phyloP scores from a whole-genome alignment of 2,888 invertebrate genomes.

The Anagyrus pseudococci region DNA sequence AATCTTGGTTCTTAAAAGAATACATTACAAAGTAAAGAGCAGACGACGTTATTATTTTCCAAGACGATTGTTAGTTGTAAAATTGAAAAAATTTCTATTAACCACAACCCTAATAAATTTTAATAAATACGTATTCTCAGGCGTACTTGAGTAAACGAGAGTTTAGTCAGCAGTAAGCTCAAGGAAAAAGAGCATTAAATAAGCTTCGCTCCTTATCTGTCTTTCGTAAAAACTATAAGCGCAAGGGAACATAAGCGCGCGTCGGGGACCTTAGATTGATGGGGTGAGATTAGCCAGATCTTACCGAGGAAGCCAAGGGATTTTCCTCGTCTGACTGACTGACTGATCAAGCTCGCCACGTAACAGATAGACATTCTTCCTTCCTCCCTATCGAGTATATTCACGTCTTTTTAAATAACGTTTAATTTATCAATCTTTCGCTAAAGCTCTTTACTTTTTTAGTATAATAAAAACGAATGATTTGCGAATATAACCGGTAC shows the following conservation, averaged over 20 bases:
- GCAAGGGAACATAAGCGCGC: constrained; percentile 41
- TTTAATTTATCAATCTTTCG: too few relatives aligned
- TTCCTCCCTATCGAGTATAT: constrained; percentile 21
- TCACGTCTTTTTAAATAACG: too few relatives aligned
- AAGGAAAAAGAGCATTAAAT: constrained; percentile 36
- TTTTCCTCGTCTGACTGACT: constrained; percentile 41
- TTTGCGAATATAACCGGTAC: too few relatives aligned
- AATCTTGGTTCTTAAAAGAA: too few relatives aligned
- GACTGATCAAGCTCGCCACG: constrained; percentile 43
- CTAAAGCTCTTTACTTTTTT: too few relatives aligned
- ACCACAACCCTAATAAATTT: too few relatives aligned
- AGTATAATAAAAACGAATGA: too few relatives aligned
- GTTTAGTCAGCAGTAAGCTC: constrained; percentile 14
- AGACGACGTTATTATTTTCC: too few relatives aligned
- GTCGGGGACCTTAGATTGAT: constrained; percentile 56
- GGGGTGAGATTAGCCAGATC: constrained; percentile 54
- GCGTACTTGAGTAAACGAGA: constrained; percentile 7
- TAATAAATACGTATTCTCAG: too few relatives aligned
- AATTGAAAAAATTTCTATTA: too few relatives aligned
- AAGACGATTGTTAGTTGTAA: too few relatives aligned
- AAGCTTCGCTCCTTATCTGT: constrained; percentile 38
- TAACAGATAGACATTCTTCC: constrained; percentile 9
- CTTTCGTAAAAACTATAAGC: constrained; percentile 41
- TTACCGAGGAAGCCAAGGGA: constrained; percentile 44
- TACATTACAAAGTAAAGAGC: too few relatives aligned